Conservation (phyloP, 2,113 vertebrate genomes). For the Vicugna pacos region DNA sequence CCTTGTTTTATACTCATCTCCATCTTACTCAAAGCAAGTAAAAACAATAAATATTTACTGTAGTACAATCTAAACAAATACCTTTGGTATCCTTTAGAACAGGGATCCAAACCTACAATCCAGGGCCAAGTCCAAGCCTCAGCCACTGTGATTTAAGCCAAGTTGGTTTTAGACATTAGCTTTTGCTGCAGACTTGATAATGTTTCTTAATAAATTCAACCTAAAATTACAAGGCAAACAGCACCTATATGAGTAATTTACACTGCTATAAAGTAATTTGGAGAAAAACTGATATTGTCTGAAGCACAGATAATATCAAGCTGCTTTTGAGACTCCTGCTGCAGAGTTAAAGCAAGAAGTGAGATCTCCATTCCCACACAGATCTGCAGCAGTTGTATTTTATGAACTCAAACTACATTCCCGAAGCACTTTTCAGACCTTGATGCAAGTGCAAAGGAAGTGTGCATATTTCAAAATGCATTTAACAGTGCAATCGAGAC, state of each 20-base stretch:
- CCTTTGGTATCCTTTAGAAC: neutral
- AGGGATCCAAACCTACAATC: neutral
- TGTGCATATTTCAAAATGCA: slow-evolving; percentile 5
- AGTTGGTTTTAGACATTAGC: neutral
- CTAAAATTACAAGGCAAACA: neutral
- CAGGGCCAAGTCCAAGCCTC: neutral
- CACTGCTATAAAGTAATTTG: neutral
- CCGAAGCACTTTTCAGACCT: neutral
- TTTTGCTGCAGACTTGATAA: neutral
- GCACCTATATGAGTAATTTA: neutral
- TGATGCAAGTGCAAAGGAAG: neutral
- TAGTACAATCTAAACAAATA: neutral
- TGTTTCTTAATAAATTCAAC: neutral
- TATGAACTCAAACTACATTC: neutral
- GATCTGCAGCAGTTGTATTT: neutral
- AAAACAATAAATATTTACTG: neutral
- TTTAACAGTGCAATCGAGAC: neutral
- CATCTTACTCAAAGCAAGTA: neutral
- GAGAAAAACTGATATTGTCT: neutral
- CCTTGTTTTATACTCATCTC: too few relatives aligned
- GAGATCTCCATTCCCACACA: neutral
- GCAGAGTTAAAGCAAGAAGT: neutral
- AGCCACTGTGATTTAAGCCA: neutral
- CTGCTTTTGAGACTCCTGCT: neutral
- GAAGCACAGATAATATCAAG: neutral